These are phyloP conservation scores for Amazona guildingii DNA, from an alignment of 2,113 vertebrate genomes.

Conservation along the genomic window DNA sequence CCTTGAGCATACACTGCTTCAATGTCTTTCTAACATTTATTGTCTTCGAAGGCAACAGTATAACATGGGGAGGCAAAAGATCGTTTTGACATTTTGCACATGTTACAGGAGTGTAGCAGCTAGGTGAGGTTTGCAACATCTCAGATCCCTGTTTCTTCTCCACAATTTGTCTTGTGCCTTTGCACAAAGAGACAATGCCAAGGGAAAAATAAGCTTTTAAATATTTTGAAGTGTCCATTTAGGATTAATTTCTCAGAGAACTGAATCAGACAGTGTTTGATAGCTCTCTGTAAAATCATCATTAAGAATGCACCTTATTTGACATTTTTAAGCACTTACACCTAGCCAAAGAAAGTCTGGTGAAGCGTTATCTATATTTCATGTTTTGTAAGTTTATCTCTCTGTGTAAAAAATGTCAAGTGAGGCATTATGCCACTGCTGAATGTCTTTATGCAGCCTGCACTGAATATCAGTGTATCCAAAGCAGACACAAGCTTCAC, in stretches of 20 bases:
- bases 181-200: background rate
- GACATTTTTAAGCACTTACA: conserved; percentile 22
- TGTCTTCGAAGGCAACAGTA: background rate
- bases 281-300: conserved; percentile 5
- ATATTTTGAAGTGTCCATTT: conserved; percentile 32
- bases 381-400: background rate
- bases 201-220: conserved; percentile 15
- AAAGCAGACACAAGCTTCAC: background rate
- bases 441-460: background rate
- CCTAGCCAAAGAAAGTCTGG: background rate
- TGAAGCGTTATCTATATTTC: background rate
- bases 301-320: conserved; percentile 11
- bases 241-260: conserved; percentile 7
- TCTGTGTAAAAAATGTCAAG: background rate
- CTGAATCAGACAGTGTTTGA: background rate
- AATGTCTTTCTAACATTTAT: background rate
- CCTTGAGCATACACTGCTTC: background rate
- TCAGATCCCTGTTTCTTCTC: conserved; percentile 25
- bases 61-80: background rate
- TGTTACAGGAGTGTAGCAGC: background rate
- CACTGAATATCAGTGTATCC: background rate
- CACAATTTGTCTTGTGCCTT: background rate
- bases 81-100: background rate
- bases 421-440: background rate
- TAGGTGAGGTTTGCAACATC: background rate